These are phyloP conservation scores for Myotis planiceps DNA, from an alignment of 2,797 vertebrate species.

Conservation along the genomic window DNA sequence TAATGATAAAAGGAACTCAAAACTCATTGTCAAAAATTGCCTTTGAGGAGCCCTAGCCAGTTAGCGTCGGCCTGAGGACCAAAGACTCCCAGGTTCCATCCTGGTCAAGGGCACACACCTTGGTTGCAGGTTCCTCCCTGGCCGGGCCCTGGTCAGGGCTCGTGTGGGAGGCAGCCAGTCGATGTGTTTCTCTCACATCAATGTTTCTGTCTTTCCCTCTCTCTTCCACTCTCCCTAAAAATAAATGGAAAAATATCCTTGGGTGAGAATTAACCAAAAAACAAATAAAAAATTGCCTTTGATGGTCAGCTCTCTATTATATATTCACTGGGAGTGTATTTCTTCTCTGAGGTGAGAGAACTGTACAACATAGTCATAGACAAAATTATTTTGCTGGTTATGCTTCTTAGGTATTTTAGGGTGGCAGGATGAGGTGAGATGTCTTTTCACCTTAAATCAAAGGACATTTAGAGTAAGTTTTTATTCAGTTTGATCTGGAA, in stretches of 20 bases:
- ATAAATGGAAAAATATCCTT: background rate
- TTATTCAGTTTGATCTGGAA: background rate
- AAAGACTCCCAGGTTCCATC: too few relatives aligned
- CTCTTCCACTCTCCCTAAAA: background rate
- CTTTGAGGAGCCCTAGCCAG: background rate
- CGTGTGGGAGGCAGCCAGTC: background rate
- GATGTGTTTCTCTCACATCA: background rate
- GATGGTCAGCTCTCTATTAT: background rate
- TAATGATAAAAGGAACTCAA: background rate
- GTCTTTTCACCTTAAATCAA: constrained; percentile 5
- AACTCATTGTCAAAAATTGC: background rate
- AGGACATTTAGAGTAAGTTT: background rate
- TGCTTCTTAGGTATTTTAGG: background rate
- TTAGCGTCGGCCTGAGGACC: background rate
- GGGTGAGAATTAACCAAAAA: too few relatives aligned
- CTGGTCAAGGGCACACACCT: too few relatives aligned
- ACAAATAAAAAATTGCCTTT: background rate
- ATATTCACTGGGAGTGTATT: background rate
- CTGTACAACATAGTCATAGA: background rate
- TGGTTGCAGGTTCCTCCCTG: too few relatives aligned
- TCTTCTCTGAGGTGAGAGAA: background rate
- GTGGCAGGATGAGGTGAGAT: background rate
- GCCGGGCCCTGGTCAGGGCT: too few relatives aligned
- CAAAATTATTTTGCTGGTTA: background rate
- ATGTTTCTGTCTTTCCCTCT: background rate